Percentiles rank a stretch among this genome's conserved stretches.
Conservation (phyloP, 2,113 vertebrate species). For the Xerus inauris region DNA sequence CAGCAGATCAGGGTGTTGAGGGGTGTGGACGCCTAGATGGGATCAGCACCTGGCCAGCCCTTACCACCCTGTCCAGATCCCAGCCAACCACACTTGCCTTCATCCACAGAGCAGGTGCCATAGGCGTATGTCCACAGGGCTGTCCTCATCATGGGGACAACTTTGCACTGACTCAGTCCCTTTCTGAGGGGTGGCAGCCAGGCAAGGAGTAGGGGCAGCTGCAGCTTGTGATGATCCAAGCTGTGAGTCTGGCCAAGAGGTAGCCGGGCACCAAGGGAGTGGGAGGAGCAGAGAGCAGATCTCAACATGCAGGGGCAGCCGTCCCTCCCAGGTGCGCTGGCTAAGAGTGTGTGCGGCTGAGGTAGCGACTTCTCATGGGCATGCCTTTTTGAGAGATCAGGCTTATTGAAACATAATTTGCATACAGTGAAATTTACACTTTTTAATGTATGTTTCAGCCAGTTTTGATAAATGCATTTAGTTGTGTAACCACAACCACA, state of each 20-base stretch:
- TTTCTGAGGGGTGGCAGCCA: background rate
- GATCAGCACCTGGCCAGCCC: accelerated
- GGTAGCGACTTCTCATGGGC: background rate
- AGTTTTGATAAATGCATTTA: background rate
- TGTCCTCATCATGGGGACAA: accelerated
- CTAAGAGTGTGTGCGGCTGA: background rate
- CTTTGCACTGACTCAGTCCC: background rate
- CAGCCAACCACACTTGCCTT: no score
- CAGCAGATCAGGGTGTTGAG: no score
- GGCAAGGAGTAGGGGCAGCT: background rate
- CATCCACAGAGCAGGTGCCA: no score
- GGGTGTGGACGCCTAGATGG: background rate
- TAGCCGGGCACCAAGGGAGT: background rate
- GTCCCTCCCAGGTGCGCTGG: background rate
- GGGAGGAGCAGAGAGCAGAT: background rate
- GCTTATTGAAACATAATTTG: background rate
- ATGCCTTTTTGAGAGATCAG: background rate
- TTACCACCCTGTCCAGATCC: no score
- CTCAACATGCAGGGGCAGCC: background rate
- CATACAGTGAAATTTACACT: background rate
- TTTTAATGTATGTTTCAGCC: background rate
- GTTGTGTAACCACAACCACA: background rate
- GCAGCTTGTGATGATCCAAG: background rate
- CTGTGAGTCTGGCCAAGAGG: background rate
- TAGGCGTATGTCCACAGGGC: accelerated